Conservation (phyloP, 2,888 invertebrate genomes). For the Mamestra brassicae region DNA sequence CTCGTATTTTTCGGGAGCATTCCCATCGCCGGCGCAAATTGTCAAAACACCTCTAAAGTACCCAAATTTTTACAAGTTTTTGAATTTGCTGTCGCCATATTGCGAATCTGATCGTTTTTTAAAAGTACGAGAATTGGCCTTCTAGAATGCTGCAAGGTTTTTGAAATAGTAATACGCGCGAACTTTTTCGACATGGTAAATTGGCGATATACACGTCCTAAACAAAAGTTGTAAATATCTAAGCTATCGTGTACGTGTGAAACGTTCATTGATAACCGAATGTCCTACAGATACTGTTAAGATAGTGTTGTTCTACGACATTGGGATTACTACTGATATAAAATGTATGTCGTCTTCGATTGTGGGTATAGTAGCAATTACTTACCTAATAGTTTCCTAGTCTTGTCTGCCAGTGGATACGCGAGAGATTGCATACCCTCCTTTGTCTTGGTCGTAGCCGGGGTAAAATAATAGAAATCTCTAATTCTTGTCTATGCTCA, state of each 20-base stretch:
- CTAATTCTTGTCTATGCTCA: too few relatives aligned
- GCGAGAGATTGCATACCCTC: too few relatives aligned
- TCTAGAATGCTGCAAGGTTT: neutral
- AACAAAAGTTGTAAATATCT: conserved; percentile 7
- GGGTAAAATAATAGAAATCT: too few relatives aligned
- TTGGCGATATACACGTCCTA: neutral
- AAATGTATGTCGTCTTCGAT: conserved; percentile 32
- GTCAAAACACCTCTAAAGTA: too few relatives aligned
- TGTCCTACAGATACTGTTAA: conserved; percentile 38
- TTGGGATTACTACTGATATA: conserved; percentile 28
- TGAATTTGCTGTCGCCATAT: too few relatives aligned
- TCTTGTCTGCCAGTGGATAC: neutral
- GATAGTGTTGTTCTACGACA: conserved; percentile 58
- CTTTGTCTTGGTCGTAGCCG: too few relatives aligned
- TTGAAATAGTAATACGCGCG: neutral
- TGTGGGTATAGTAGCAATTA: neutral
- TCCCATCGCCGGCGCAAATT: too few relatives aligned
- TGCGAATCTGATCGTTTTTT: too few relatives aligned
- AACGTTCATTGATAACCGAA: conserved; percentile 24
- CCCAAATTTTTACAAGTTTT: too few relatives aligned
- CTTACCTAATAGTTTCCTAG: neutral
- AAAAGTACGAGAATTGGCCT: too few relatives aligned
- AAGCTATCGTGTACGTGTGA: conserved; percentile 10
- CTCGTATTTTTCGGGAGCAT: too few relatives aligned
- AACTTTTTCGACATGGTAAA: neutral